Evolutionary conservation across 2,797 vertebrate species (phyloP), one percentile per base, ranked within the genome.

Genomic region (Pygocentrus nattereri): DNA sequence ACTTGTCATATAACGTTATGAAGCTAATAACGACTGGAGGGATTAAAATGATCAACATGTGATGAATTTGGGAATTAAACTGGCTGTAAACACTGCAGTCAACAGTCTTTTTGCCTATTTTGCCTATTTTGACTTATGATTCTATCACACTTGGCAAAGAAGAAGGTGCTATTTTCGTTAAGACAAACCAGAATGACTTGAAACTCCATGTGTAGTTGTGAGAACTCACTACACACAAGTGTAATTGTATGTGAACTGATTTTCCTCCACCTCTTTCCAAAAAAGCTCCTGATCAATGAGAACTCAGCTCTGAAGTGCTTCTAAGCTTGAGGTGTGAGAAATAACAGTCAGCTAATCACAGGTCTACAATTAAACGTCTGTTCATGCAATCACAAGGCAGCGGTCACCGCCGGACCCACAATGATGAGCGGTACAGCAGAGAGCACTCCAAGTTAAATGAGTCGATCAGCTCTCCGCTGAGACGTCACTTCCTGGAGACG

Each of bases 401-500:
- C 49, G 56, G 82, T 79, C 68, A 76, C 67, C 10, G 50, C 54
- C 50, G 31, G 58, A 65, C 19, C 19, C n/a, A 27, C 13, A 18
- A 65, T 77, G 77, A 84, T 65, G 54, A 50, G 16, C 21, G 73
- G 59, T 18, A 68, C 75, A n/a, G 27, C 47, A 76, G 49, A 52
- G 61, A 77, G 77, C 41, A 49, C 47, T 65, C 71, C 70, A 27
- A 23, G 23, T 19, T 58, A 27, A 59, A 58, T 18, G 64, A 75
- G 50, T 47, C 72, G 81, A 21, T 7, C 49, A 13, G 38, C 65
- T 71, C 79, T 68, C 44, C 5, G 19, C 44, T n/a, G 54, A 76
- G 74, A 79, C 54, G 62, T 84, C 68, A 84, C 71, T 74, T 84
- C 82, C 82, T 74, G 62, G 82, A 76, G 56, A 80, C 47, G 30